Evolutionary conservation across 1,140 invertebrate genomes (phyloP), one percentile per base, ranked within the genome.

Genomic region (Oncopeltus fasciatus): DNA sequence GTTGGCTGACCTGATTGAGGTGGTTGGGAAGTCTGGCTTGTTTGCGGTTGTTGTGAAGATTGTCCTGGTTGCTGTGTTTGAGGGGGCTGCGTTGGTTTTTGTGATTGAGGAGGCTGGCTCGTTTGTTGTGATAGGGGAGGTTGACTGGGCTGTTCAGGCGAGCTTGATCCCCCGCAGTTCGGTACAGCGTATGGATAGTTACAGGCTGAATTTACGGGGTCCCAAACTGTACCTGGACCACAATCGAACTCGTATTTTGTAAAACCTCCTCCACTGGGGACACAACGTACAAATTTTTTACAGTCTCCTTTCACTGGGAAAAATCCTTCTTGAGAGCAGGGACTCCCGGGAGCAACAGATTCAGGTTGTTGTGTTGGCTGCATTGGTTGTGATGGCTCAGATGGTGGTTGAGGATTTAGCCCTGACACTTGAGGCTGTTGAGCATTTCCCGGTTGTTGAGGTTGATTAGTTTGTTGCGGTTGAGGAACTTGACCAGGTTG

Each of bases 321-420:
- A 67, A 81, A 83, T 44, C 82, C 81, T 74, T 85, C 83, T 59
- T 69, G 59, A 59, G 63, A 65, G 65, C 80, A 82, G 16, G 64
- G 57, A 20, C 43, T 47, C 20, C 46, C 33, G 2, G 62, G 27
- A 16, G 26, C 44, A 28, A 20, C 16, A 26, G 59, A 18, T 21
- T 24, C 21, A 18, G 43, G 4, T 51, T 28, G 57, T 31, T 58
- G 57, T 58, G 27, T n/a, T 28, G 44, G 12, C 38, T 24, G 11
- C n/a, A 20, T 24, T 24, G 64, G 49, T 57, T 56, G 38, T 1
- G 38, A 43, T 47, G 62, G 64, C 20, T 61, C 57, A 24, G 53
- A 27, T 16, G 63, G 63, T 58, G 51, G 49, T 21, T 53, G 43
- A 3, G 65, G 60, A n/a, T n/a, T 47, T 43, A 18, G 26, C 16